A percentile compares a stretch with the other conserved stretches of the same genome.
Evolutionary conservation across 2,797 vertebrate genomes (phyloP).

Genomic region (Microctenopoma lineatum): DNA sequence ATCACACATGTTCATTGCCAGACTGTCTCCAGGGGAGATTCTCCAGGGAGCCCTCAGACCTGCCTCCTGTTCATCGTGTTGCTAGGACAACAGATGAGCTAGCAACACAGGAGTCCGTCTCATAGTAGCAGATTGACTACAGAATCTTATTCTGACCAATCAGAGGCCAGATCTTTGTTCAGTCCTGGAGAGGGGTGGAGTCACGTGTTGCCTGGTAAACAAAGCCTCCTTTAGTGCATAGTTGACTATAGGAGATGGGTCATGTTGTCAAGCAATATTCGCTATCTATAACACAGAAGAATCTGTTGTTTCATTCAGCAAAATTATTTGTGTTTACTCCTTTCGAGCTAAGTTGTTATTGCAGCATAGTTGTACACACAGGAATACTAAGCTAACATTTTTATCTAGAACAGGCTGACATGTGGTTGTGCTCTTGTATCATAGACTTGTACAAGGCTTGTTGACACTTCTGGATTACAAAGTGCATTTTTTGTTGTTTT

Average conservation of each 20-base stretch:
- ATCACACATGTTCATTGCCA: slow-evolving; percentile 55
- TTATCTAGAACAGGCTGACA: neutral
- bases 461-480: neutral
- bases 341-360: neutral
- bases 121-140: slow-evolving; percentile 79
- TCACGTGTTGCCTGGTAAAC: slow-evolving; percentile 45
- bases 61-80: slow-evolving; percentile 72
- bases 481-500: neutral
- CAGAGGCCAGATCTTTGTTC: slow-evolving; percentile 40
- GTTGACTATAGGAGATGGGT: slow-evolving; percentile 15
- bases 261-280: slow-evolving; percentile 6
- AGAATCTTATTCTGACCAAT: slow-evolving; percentile 66
- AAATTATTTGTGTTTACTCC: neutral
- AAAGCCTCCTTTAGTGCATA: slow-evolving; percentile 50
- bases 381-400: neutral
- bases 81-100: slow-evolving; percentile 78
- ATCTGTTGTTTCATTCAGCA: neutral
- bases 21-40: slow-evolving; percentile 51
- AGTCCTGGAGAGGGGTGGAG: slow-evolving; percentile 37
- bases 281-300: neutral
- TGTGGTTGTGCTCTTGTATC: no score
- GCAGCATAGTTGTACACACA: neutral
- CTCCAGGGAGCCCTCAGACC: slow-evolving; percentile 60
- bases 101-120: slow-evolving; percentile 61
- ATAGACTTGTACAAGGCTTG: no score